Base-by-base conservation (phyloP, 2,888 invertebrate species). In the Chironomus tentans region DNA sequence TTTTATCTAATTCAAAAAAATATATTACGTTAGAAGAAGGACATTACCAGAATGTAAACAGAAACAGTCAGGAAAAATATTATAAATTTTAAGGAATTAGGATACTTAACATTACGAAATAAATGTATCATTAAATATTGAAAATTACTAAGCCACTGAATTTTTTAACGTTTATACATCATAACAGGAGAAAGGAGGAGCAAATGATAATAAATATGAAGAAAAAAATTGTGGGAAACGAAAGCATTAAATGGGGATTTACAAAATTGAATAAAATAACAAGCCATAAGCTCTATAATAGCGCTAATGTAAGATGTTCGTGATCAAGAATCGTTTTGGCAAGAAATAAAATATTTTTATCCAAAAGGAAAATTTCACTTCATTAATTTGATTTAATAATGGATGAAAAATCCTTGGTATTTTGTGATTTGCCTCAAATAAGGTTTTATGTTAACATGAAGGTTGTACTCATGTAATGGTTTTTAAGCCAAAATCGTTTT, bases 301-400 rank as follows among this genome's bases (percentile, higher is more conserved):
- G 73, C 65, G 65, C 28, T 73, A 73, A 73, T 73, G 73, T 73
- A 73, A 73, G 73, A 73, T 73, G 73, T 71, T 71, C 73, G 73
- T 73, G 73, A 73, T 73, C 73, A 73, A 73, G 73, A 74, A 48
- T 74, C 74, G 47, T 68, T 74, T 74, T 68, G 24, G 47, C 48
- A 65, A 65, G 13, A 56, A n/a, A 62, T 38, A 73, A 24, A 56
- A 56, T 13, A 10, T 61, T 71, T 71, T 38, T 10, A 24, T 21
- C 24, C 24, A n/a, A 21, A 7, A 65, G 12, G n/a, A 24, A 21
- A 65, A 65, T 65, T 73, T 62, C 10, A 28, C 38, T 38, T 71
- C 56, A 61, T 56, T 71, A 71, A 71, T 56, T 56, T 71, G 71
- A 71, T 71, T 71, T 56, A 50, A 48, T 71, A 56, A 71, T 71